A percentile compares a stretch with the other conserved stretches of the same genome.
Evolutionary conservation across 2,888 invertebrate genomes (phyloP).

Genomic region (Drosophila helvetica): DNA sequence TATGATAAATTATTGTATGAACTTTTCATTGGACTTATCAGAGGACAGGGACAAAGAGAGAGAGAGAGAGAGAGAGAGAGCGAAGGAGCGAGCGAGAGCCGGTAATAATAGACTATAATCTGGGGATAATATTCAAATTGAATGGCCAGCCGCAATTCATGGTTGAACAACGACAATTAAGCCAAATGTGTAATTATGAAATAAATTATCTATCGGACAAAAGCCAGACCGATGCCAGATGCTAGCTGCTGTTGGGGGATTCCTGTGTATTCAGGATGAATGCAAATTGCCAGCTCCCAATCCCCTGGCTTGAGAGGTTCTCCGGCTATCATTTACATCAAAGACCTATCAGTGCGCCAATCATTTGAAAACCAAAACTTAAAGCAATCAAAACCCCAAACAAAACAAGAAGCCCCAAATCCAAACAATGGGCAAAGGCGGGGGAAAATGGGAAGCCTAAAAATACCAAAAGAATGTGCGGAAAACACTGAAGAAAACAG

Average conservation of each 20-base stretch:
- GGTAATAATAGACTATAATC: conserved; percentile 15
- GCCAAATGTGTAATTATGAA: conserved; percentile 29
- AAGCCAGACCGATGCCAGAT: conserved; percentile 4
- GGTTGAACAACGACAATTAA: conserved; percentile 32
- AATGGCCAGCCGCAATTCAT: conserved; percentile 31
- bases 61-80: too few species aligned
- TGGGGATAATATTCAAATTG: conserved; percentile 37
- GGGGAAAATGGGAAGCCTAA: conserved; percentile 55
- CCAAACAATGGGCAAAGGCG: conserved; percentile 26
- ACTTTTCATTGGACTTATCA: conserved; percentile 6
- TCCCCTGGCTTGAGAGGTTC: conserved; percentile 8
- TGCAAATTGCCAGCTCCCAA: conserved; percentile 25
- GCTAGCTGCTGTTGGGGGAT: neutral
- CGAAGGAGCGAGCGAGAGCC: neutral
- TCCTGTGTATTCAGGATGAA: neutral
- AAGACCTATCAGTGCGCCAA: conserved; percentile 65
- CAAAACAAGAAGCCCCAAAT: conserved; percentile 52
- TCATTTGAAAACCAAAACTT: conserved; percentile 71
- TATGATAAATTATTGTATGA: conserved; percentile 28
- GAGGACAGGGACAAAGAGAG: neutral
- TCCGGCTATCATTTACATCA: conserved; percentile 65
- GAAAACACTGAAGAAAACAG: neutral
- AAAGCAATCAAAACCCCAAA: conserved; percentile 69
- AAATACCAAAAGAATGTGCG: conserved; percentile 50
- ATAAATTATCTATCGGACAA: conserved; percentile 14